Base-by-base conservation (phyloP, 2,888 invertebrate species). In the Stegana nigrithorax region DNA sequence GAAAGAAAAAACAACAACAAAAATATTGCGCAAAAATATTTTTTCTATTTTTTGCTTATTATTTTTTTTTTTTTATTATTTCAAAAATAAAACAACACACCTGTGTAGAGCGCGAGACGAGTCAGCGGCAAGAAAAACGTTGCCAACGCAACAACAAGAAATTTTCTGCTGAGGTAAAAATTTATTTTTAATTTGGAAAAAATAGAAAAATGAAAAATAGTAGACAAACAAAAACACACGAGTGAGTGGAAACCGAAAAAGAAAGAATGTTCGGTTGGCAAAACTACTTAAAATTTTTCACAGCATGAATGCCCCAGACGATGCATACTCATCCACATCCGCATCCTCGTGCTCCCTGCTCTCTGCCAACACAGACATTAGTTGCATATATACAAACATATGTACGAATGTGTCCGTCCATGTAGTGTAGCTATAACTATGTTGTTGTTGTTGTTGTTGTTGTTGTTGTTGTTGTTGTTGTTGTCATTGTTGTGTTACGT, bases 141-240 rank as follows among this genome's bases (percentile, higher is more conserved):
- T 19, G 21, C 17, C 14, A 45, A 45, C 21, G n/a, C 32, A 32
- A 45, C 5, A 17, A 45, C 45, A 45, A n/a, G 1, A 25, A 12
- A 14, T 26, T 14, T n/a, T 12, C 25, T 23, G 14, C 14, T 19
- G 51, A 29, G 51, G 27, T 53, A 53, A 53, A 53, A 29, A 53
- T 53, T 17, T 53, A 53, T 53, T 53, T 53, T 29, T 53, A 53
- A 53, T 29, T 53, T 29, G 29, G 25, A 29, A 14, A 27, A 7
- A 14, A 53, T 4, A 51, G 4, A 51, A 51, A 14, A 51, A 5
- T 6, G 8, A 51, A 12, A 29, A 23, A 51, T 17, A 21, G 12
- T 21, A 23, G 2, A 23, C 14, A 23, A 39, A 39, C 39, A 32
- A 2, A 39, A 39, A 2, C n/a, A 39, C 39, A 39, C n/a, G n/a